Evolutionary conservation across 2,113 vertebrate genomes (phyloP), one percentile per base, ranked within the genome.

Genomic region (Polyodon spathula): DNA sequence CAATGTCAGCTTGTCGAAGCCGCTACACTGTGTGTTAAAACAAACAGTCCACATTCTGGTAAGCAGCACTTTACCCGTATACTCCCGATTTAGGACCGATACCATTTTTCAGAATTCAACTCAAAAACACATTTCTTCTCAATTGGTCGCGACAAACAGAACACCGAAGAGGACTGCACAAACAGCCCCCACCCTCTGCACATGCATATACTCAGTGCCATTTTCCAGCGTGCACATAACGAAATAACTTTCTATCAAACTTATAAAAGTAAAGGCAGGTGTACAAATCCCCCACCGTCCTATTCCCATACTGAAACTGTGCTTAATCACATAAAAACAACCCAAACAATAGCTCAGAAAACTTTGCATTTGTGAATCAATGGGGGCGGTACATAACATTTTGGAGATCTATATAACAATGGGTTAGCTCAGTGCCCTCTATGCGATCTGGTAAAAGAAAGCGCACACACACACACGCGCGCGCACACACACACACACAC

Each of bases 311-410:
- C 72, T 48, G 76, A 82, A 77, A 73, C 73, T 76, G 74, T 78
- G 72, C 71, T 78, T 76, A 78, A 84, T 80, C 78, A 73, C 78
- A 78, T 71, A 76, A 76, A 77, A 81, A 85, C 83, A 81, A 80
- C 80, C 79, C 80, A 75, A 85, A 91, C 88, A 89, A 89, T 79
- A 86, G 78, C 75, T 78, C 71, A 79, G 77, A 85, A 86, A 79
- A 74, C 85, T 76, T 85, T 79, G 72, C 79, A 85, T 73, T 68
- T 73, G 64, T 80, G 76, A 85, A 84, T 86, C 79, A 70, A 73
- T 67, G 81, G 78, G 83, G 84, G 89, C 84, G 87, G 84, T 69
- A 88, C 88, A 65, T 70, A 74, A 81, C 81, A 83, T 83, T 81
- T 79, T 70, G 81, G 79, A 84, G 80, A 78, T 72, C 84, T 72